Percentiles rank a stretch among this genome's conserved stretches.
Evolutionary conservation across 2,888 invertebrate species (phyloP).

Genomic region (Tetranychus piercei): DNA sequence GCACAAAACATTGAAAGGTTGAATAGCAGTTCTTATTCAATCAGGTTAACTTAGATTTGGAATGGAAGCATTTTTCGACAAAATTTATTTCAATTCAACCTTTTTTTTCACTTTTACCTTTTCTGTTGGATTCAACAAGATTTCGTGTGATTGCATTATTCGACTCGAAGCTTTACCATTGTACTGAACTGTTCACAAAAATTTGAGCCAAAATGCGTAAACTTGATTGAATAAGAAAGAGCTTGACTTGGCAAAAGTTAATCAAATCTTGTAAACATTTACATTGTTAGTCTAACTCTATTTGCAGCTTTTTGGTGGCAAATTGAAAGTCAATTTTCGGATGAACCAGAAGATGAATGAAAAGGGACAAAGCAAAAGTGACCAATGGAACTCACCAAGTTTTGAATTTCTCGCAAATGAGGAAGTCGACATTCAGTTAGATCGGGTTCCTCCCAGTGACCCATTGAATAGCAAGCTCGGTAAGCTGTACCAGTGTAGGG

Average conservation of each 20-base stretch:
- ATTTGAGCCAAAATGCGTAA: too few species aligned
- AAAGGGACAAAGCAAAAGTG: background rate
- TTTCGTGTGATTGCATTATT: too few species aligned
- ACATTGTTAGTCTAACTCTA: background rate
- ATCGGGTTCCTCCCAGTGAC: slow-evolving; percentile 27
- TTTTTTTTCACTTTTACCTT: background rate
- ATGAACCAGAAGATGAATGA: background rate
- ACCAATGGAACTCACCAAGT: slow-evolving; percentile 23
- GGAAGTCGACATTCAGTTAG: slow-evolving; percentile 27
- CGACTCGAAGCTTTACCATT: too few species aligned
- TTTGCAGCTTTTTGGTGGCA: too few species aligned
- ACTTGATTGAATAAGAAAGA: too few species aligned
- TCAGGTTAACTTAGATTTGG: too few species aligned
- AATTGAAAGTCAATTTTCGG: background rate
- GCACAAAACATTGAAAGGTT: too few species aligned
- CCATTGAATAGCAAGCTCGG: slow-evolving; percentile 27
- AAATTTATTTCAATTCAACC: background rate
- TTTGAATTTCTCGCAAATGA: slow-evolving; percentile 26
- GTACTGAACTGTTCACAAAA: too few species aligned
- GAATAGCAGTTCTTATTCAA: too few species aligned
- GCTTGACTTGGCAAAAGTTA: too few species aligned
- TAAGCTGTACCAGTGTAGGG: slow-evolving; percentile 28
- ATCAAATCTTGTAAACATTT: background rate
- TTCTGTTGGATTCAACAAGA: background rate
- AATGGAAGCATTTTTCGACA: background rate